These are phyloP conservation scores for Nymphalis c-album DNA, from an alignment of 2,888 invertebrate genomes.

Conservation along the genomic window DNA sequence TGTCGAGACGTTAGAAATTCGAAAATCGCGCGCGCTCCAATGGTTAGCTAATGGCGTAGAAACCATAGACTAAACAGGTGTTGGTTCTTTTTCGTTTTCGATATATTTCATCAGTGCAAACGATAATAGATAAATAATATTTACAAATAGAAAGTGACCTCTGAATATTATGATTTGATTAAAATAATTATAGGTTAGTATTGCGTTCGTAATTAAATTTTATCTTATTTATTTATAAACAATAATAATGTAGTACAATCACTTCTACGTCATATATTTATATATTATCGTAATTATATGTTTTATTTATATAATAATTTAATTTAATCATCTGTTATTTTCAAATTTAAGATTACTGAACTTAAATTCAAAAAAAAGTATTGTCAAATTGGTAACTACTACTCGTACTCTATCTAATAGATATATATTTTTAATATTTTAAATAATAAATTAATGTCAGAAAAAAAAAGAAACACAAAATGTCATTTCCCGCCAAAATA, in stretches of 20 bases:
- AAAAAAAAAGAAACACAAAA: slow-evolving; percentile 34
- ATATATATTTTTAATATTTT: too few relatives aligned
- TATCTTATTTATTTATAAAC: neutral
- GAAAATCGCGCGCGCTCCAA: slow-evolving; percentile 67
- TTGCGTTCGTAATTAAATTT: slow-evolving; percentile 1
- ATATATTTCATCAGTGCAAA: neutral
- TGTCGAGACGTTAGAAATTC: slow-evolving; percentile 62
- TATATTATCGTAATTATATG: too few relatives aligned
- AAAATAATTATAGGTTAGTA: neutral
- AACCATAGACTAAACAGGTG: slow-evolving; percentile 64
- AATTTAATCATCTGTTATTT: too few relatives aligned
- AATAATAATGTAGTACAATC: neutral
- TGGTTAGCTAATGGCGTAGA: slow-evolving; percentile 69
- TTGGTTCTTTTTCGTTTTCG: slow-evolving; percentile 1
- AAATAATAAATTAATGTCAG: neutral
- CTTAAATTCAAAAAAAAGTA: too few relatives aligned
- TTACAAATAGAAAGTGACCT: slow-evolving; percentile 8
- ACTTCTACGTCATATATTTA: too few relatives aligned
- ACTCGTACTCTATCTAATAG: too few relatives aligned
- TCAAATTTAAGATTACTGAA: too few relatives aligned
- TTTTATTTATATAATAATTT: too few relatives aligned
- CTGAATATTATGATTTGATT: slow-evolving; percentile 2
- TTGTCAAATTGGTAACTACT: too few relatives aligned
- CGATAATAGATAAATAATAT: neutral
- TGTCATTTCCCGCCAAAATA: slow-evolving; percentile 61